Evolutionary conservation across 2,113 vertebrate species (phyloP).

Genomic region (Naja naja): DNA sequence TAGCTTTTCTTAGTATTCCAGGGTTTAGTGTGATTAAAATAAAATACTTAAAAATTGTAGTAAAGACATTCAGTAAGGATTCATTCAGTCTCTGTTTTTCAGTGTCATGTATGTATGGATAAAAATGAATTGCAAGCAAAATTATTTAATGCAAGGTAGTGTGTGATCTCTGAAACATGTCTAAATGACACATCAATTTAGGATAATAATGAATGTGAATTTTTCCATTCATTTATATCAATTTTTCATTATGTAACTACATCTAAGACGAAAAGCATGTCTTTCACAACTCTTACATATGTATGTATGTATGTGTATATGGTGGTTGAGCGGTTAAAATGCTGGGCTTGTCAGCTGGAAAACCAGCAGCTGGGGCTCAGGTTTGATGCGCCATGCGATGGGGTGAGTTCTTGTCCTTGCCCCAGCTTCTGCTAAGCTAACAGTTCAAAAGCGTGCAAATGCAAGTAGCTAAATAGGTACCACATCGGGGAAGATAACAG

Average conservation of each 20-base stretch:
- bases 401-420: background rate
- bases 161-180: constrained; percentile 18
- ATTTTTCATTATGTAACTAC: background rate
- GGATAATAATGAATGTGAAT: background rate
- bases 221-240: background rate
- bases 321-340: too few relatives aligned
- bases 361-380: background rate
- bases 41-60: background rate
- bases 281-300: background rate
- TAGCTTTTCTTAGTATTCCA: background rate
- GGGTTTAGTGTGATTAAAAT: background rate
- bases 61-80: background rate
- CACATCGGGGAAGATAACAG: background rate
- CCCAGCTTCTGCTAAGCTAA: background rate
- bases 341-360: too few relatives aligned
- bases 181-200: background rate
- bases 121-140: background rate
- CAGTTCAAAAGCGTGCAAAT: background rate
- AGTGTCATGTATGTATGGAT: background rate
- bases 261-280: background rate
- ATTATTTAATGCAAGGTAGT: constrained; percentile 25
- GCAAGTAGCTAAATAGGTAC: background rate
- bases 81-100: background rate
- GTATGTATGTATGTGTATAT: too few relatives aligned
- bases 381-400: background rate